Evolutionary conservation across 2,113 vertebrate species (phyloP).

Genomic region (Leiothrix lutea): DNA sequence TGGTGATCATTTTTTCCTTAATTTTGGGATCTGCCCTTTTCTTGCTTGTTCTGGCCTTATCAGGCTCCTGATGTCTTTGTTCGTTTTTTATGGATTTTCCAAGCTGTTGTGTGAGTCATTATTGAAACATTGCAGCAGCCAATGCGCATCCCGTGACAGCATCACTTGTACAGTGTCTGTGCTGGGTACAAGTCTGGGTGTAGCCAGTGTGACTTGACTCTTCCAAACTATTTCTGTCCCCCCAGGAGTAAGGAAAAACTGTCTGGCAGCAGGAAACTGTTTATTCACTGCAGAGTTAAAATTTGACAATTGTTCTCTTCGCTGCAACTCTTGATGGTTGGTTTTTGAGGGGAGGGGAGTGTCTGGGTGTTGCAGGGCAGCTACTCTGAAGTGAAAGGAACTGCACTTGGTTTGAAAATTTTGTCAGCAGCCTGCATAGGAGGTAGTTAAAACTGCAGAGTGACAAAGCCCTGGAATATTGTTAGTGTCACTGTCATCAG

Average conservation of each 20-base stretch:
- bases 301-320: neutral
- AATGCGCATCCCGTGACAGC: slow-evolving; percentile 44
- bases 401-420: neutral
- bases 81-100: slow-evolving; percentile 49
- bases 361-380: neutral
- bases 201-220: neutral
- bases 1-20: neutral
- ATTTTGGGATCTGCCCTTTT: neutral
- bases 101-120: slow-evolving; percentile 62
- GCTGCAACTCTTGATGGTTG: neutral
- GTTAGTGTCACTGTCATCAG: neutral
- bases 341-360: fast-evolving
- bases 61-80: slow-evolving; percentile 5
- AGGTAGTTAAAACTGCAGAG: neutral
- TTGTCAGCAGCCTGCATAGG: neutral
- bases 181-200: slow-evolving; percentile 42
- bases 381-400: neutral
- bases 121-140: slow-evolving; percentile 62
- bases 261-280: neutral
- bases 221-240: slow-evolving; percentile 16
- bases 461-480: neutral
- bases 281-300: slow-evolving; percentile 18
- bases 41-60: slow-evolving; percentile 18
- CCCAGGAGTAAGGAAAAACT: neutral
- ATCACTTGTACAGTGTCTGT: slow-evolving; percentile 25